Evolutionary conservation across 2,888 invertebrate genomes (phyloP).

Genomic region (Pediacus dermestoides): DNA sequence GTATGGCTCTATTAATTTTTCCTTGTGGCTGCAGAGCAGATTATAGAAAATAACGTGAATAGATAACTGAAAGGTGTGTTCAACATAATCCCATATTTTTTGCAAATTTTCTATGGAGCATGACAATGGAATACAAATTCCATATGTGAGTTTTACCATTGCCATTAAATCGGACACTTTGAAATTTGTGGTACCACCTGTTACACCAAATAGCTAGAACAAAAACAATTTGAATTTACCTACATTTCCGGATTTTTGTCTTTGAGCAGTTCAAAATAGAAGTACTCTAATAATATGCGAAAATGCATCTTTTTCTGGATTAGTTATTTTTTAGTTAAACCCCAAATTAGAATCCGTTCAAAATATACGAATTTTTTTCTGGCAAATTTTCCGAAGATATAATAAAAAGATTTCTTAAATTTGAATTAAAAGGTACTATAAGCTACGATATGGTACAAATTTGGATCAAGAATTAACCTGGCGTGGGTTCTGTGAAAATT

Average conservation of each 20-base stretch:
- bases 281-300: too few relatives aligned
- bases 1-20: conserved; percentile 21
- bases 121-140: conserved; percentile 29
- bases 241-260: too few relatives aligned
- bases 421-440: too few relatives aligned
- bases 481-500: too few relatives aligned
- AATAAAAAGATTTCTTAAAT: too few relatives aligned
- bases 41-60: conserved; percentile 23
- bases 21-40: conserved; percentile 25
- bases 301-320: conserved; percentile 9
- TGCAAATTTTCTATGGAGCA: conserved; percentile 29
- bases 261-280: too few relatives aligned
- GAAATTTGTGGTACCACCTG: conserved; percentile 12
- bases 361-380: too few relatives aligned
- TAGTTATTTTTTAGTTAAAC: too few relatives aligned
- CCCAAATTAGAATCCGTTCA: too few relatives aligned
- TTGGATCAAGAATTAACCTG: too few relatives aligned
- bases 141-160: conserved; percentile 20
- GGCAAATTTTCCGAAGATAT: too few relatives aligned
- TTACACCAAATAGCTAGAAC: conserved; percentile 15
- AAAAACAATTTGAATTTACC: conserved; percentile 4
- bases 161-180: conserved; percentile 15
- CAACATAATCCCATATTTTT: conserved; percentile 29
- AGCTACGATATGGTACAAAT: too few relatives aligned
- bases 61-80: conserved; percentile 25